Base-by-base conservation (phyloP, 2,888 invertebrate species). In the Cacoxenus indagator region DNA sequence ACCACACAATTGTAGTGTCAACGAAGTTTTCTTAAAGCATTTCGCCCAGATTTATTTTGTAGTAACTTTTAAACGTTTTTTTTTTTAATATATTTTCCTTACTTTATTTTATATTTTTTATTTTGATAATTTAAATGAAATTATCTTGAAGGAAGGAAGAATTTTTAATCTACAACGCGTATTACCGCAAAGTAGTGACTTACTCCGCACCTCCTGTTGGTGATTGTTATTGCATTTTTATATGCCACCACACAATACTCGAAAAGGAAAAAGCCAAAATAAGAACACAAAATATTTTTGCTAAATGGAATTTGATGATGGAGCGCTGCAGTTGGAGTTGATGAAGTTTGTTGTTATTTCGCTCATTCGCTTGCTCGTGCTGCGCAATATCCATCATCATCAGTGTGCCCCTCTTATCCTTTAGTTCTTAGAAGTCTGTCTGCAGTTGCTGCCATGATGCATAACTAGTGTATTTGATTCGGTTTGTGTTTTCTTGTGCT, bases 221-320 rank as follows among this genome's bases (percentile, higher is more conserved):
- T 31, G 27, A 17, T 29, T 57, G 31, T 57, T 57, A 57, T 57
- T 57, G 19, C n/a, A 57, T 57, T 29, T 31, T 29, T 29, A n/a
- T 31, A 4, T 27, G 26, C 26, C 27, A 26, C 26, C 3, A 27
- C n/a, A 4, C 9, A 27, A 27, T 27, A 55, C n/a, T 27, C 27
- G 19, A 17, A 57, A 57, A 31, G 8, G n/a, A 8, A 57, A 51
- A 31, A 26, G 27, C 26, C 26, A 55, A 57, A 57, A 27, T 17
- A 57, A 57, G 26, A 57, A 57, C 29, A 57, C 26, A 17, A 57
- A 57, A 57, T 57, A 57, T 57, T 57, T 57, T 57, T 57, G 57
- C 29, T 57, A 29, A 57, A 31, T 26, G 57, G 31, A 57, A 57
- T 57, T 57, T 57, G 57, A 57, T 29, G 31, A 24, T 31, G 55